Percentiles rank a stretch among this genome's conserved stretches.
Evolutionary conservation across 2,888 invertebrate genomes (phyloP).

Genomic region (Trachelus tabidus): DNA sequence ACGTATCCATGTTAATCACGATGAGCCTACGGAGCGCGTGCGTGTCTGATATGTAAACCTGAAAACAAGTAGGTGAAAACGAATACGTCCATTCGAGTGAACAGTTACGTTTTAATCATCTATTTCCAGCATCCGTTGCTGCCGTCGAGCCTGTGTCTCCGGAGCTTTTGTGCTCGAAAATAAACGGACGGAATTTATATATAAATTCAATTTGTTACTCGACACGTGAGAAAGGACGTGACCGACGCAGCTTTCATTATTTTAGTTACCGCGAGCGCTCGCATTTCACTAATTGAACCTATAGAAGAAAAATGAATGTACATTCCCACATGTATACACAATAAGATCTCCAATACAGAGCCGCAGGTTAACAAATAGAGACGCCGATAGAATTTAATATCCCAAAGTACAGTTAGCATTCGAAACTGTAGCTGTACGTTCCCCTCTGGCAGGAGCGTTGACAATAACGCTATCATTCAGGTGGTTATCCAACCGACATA

Average conservation of each 20-base stretch:
- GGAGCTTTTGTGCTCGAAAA: slow-evolving; percentile 20
- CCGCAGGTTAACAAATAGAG: neutral
- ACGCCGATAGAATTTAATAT: neutral
- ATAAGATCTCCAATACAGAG: neutral
- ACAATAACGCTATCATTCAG: neutral
- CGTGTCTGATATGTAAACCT: slow-evolving; percentile 11
- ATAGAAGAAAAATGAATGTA: neutral
- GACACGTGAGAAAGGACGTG: neutral
- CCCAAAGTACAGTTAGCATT: neutral
- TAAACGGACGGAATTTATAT: slow-evolving; percentile 25
- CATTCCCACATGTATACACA: rapidly evolving
- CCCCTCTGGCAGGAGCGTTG: neutral
- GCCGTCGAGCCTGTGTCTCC: neutral
- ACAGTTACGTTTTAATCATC: neutral
- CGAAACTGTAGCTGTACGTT: neutral
- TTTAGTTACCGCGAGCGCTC: neutral
- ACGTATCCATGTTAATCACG: slow-evolving; percentile 18
- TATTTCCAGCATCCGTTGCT: neutral
- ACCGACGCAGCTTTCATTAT: too few relatives aligned
- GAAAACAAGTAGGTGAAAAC: slow-evolving; percentile 13
- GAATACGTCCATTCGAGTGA: slow-evolving; percentile 1
- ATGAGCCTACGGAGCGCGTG: neutral
- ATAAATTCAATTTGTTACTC: slow-evolving; percentile 17
- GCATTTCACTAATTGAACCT: neutral
- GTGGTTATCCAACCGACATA: neutral